phyloP scores from a whole-genome alignment of 1,140 invertebrate genomes.

The Drosophila kanapiae region DNA sequence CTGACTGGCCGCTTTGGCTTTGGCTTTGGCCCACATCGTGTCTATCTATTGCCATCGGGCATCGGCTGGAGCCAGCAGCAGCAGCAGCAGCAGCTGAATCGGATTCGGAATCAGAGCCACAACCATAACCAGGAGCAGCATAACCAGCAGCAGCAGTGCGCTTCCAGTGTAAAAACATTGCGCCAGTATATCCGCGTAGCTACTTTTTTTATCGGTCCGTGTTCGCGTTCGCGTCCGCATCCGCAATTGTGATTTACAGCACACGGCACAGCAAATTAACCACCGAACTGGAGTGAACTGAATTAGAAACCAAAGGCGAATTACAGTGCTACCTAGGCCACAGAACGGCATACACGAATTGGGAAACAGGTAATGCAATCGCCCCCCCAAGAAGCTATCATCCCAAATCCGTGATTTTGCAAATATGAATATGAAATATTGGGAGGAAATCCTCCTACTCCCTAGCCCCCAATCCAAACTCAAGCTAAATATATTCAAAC shows the following conservation, averaged over 20 bases:
- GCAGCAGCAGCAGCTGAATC: constrained; percentile 40
- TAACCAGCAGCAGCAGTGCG: constrained; percentile 33
- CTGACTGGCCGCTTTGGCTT: constrained; percentile 40
- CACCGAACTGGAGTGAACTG: constrained; percentile 43
- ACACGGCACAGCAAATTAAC: constrained; percentile 20
- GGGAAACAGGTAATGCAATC: constrained; percentile 15
- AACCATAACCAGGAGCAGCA: constrained; percentile 22
- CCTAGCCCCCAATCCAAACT: not conserved
- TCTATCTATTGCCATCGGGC: constrained; percentile 62
- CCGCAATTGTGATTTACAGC: not conserved
- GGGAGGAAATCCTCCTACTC: not conserved
- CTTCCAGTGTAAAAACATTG: constrained; percentile 64
- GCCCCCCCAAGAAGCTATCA: not conserved
- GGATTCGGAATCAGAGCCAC: constrained; percentile 4
- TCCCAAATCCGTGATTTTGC: too few species aligned
- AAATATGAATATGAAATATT: not conserved
- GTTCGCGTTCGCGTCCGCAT: not conserved
- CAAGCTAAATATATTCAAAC: constrained; percentile 5
- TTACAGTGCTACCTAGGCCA: not conserved
- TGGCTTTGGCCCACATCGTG: constrained; percentile 57
- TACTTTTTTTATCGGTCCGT: constrained; percentile 53
- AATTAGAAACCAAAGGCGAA: constrained; percentile 9
- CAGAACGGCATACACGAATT: not conserved
- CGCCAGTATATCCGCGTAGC: constrained; percentile 52
- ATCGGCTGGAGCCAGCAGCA: constrained; percentile 45